phyloP scores from a whole-genome alignment of 2,113 vertebrate species.

The Peromyscus leucopus region DNA sequence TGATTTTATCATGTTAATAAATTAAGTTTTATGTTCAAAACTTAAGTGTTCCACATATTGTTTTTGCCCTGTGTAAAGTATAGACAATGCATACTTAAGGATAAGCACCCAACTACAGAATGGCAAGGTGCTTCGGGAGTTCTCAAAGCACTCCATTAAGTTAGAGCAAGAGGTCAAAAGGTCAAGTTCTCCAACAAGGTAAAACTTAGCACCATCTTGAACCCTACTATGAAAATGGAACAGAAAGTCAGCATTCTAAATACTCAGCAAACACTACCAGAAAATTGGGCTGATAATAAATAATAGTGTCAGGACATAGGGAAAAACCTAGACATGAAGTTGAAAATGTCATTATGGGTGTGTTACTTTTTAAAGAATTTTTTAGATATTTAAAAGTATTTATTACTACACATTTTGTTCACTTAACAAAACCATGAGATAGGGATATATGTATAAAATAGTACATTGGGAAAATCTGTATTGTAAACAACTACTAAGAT shows the following conservation, averaged over 20 bases:
- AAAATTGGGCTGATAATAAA: not conserved
- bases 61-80: not conserved
- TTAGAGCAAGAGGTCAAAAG: not conserved
- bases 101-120: not conserved
- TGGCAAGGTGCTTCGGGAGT: not conserved
- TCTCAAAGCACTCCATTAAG: constrained; percentile 20
- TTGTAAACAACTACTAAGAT: constrained; percentile 46
- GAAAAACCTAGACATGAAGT: not conserved
- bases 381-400: not conserved
- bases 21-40: not conserved
- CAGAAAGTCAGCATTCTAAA: constrained; percentile 23
- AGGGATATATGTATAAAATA: not conserved
- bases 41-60: constrained; percentile 3
- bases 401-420: constrained; percentile 42
- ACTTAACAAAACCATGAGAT: constrained; percentile 5
- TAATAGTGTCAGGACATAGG: not conserved
- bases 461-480: constrained; percentile 2
- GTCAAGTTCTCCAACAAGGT: constrained; percentile 18
- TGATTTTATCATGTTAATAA: constrained; percentile 56
- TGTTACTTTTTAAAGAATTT: not conserved
- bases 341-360: not conserved
- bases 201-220: constrained; percentile 25
- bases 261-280: constrained; percentile 5
- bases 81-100: not conserved
- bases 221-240: not conserved